Conservation (phyloP, 2,797 vertebrate species). For the Spea hammondii region DNA sequence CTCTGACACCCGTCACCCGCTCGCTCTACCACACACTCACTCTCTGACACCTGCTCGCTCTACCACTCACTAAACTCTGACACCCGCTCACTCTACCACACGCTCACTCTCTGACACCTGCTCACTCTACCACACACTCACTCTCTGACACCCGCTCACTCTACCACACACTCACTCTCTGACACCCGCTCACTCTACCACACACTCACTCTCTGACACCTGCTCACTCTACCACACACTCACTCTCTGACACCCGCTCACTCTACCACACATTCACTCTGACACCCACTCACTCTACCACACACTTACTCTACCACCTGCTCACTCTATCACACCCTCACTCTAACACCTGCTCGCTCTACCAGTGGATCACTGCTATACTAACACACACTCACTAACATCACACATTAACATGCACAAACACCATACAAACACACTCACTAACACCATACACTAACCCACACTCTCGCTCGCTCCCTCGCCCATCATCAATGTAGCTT, state of each 20-base stretch:
- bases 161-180: not conserved
- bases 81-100: not conserved
- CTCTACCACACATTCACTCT: not conserved
- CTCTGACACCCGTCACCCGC: not conserved
- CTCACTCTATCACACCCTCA: too few relatives aligned
- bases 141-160: not conserved
- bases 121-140: not conserved
- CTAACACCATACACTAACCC: not conserved
- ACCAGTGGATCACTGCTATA: not conserved
- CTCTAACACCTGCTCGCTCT: not conserved
- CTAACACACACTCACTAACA: not conserved
- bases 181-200: not conserved
- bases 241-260: not conserved
- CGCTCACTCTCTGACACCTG: not conserved
- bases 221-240: not conserved
- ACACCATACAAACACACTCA: too few relatives aligned
- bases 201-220: not conserved
- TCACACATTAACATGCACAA: too few relatives aligned
- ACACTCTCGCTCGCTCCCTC: not conserved
- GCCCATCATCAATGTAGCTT: too few relatives aligned
- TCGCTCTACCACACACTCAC: too few relatives aligned
- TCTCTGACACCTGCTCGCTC: not conserved
- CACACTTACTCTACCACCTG: not conserved
- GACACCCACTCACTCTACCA: not conserved
- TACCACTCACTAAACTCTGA: not conserved